Conservation (phyloP, 2,888 invertebrate species). For the Orchestes rusci region DNA sequence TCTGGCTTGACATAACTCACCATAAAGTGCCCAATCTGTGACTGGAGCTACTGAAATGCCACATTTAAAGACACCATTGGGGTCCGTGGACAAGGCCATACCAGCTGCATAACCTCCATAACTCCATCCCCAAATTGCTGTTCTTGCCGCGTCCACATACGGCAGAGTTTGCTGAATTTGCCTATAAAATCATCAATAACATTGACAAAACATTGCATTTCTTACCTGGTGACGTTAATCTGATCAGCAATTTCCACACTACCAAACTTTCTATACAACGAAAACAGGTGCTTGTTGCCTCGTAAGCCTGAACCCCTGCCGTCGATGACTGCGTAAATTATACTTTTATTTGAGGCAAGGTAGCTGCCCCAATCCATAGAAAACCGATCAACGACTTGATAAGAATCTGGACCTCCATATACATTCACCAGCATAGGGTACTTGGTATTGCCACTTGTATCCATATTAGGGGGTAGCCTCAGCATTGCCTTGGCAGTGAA, state of each 20-base stretch:
- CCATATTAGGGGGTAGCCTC: constrained; percentile 65
- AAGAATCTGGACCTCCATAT: constrained; percentile 90
- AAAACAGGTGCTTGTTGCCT: constrained; percentile 75
- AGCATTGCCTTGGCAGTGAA: constrained; percentile 68
- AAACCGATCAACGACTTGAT: constrained; percentile 76
- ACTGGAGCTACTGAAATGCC: constrained; percentile 95
- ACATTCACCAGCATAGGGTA: constrained; percentile 81
- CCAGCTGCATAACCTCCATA: constrained; percentile 94
- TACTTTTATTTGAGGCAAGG: constrained; percentile 72
- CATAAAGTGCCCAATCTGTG: constrained; percentile 93
- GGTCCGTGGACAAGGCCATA: constrained; percentile 75
- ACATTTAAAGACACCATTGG: constrained; percentile 73
- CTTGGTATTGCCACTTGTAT: constrained; percentile 56
- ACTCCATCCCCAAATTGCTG: constrained; percentile 98
- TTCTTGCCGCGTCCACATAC: constrained; percentile 72
- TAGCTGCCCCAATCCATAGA: constrained; percentile 83
- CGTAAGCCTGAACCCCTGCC: constrained; percentile 82
- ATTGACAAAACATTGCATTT: background rate
- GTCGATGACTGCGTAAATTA: constrained; percentile 86
- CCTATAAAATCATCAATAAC: constrained; percentile 42
- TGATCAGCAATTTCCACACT: constrained; percentile 89
- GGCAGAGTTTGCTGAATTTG: constrained; percentile 56
- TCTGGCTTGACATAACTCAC: constrained; percentile 52
- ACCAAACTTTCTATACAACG: constrained; percentile 77
- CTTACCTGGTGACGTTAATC: constrained; percentile 70